Evolutionary conservation across 2,113 vertebrate genomes (phyloP), one percentile per base, ranked within the genome.

Genomic region (Protobothrops flavoviridis): DNA sequence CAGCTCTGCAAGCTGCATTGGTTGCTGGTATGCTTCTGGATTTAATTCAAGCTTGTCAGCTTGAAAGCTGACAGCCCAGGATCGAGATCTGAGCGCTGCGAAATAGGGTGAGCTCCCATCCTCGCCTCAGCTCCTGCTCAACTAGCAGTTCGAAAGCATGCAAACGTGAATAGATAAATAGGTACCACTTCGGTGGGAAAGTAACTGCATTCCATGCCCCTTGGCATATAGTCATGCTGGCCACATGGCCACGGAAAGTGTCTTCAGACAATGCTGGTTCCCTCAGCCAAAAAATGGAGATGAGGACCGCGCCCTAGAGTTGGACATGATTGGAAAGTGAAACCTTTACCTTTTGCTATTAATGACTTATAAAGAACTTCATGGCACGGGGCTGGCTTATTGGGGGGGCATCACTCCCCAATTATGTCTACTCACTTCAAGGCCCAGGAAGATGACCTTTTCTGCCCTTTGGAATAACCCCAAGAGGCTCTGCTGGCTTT

Each of bases 71-170:
- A n/a, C 4, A 1, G 29, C 2, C 64, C 12, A 0, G 29, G 29
- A n/a, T 69, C 12, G 0, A 69, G 64, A 69, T 5, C 4, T n/a
- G 29, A 69, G 64, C 1, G 0, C 12, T 2, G 0, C 0, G 0
- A 29, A 15, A n/a, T n/a, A 4, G 64, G 64, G 4, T 69, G 64
- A 69, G 29, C 29, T n/a, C 4, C 4, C 1, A 0, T 69, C n/a
- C 64, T 29, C 15, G 29, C 4, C 29, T 11, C 29, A 69, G 12
- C 29, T 69, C 64, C 64, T 69, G 29, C 12, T 12, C 29, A 69
- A 5, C 64, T 69, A 69, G 64, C 29, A 69, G 4, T 69, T 69
- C 15, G 12, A 69, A 69, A 69, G 64, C 29, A n/a, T 69, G 64
- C 29, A 69, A n/a, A 69, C 12, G 29, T 11, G 29, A 69, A 4